Evolutionary conservation across 1,140 invertebrate species (phyloP), one percentile per base, ranked within the genome.

Genomic region (Oppia nitens): DNA sequence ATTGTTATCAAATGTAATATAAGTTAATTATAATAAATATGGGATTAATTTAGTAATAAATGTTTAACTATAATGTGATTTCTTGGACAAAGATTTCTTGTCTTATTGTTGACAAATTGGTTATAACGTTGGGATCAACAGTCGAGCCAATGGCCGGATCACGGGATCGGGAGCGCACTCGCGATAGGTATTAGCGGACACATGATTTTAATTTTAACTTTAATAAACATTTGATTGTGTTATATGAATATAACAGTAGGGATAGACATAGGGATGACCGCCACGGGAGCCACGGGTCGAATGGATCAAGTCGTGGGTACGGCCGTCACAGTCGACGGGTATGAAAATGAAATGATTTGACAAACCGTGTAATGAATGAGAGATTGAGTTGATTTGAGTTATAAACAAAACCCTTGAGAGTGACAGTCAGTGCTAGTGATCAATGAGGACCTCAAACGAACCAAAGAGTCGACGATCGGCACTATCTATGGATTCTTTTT

Each of bases 261-360:
- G 57, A 60, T 50, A 6, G 25, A 47, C 59, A 55, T 24, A 28
- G 45, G 25, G 20, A 45, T 28, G 14, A 55, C 17, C 57, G 57
- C n/a, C 48, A n/a, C 17, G 32, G 17, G 32, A 40, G 32, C 6
- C 32, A 40, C 6, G 6, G 32, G 17, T 40, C 32, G 32, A 9
- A 9, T 40, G 6, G 32, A 40, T 17, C 6, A 6, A 9, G 6
- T 40, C 17, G 6, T 6, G 32, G 32, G 6, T 17, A 40, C 32
- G 17, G 17, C 32, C 6, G 32, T 40, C 57, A 49, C 28, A 25
- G 27, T 45, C 51, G 59, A 25, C 59, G 51, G 59, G 58, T 60
- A 60, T 60, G 53, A 23, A 29, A 2, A 59, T 23, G 27, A 9
- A 40, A 9, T 12, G 2, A 55, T n/a, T 47, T 53, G 26, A 54